Base-by-base conservation (phyloP, 2,113 vertebrate species). In the Xiphophorus maculatus region DNA sequence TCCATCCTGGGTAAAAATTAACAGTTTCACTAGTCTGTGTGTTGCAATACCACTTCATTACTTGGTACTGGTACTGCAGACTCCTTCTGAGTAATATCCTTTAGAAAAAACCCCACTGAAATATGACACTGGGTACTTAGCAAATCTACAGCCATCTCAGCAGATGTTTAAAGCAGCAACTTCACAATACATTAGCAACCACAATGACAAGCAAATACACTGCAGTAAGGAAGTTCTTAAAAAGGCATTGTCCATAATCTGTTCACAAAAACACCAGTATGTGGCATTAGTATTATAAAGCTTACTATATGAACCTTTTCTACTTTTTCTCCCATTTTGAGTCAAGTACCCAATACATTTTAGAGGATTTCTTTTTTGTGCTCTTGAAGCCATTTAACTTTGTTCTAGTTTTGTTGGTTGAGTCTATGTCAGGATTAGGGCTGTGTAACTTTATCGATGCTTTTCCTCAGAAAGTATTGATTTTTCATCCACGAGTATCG, bases 1-100 rank as follows among this genome's bases (percentile, higher is more conserved):
- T 51, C 6, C 5, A 54, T 69, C 37, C 3, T 67, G 6, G 48
- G 58, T 82, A 80, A 84, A 74, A 9, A 77, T 77, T 32, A 85
- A 80, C 74, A 67, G n/a, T 48, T 25, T 79, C 25, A 63, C n/a
- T 58, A 62, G 33, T 27, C 32, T 37, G 22, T 48, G 3, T 44
- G 44, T 48, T 48, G 44, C 14, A 42, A 42, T 42, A 42, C 14
- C 19, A 4, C 17, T 48, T 17, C 44, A 48, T 37, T 2, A 35
- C 35, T 37, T 37, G 9, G 30, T 30, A 30, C 1, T 19, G 44
- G 44, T 48, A 48, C 17, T 19, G n/a, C 10, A 77, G 35, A 30
- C 17, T 3, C 1, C 48, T 67, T 27, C 33, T 19, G 6, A 35
- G 30, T 1, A 5, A 30, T 37, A 60, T 30, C 28, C 40, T 60